A percentile compares a stretch with the other conserved stretches of the same genome.
These are phyloP conservation scores for Centroberyx gerrardi DNA, from an alignment of 2,797 vertebrate genomes.

Conservation along the genomic window DNA sequence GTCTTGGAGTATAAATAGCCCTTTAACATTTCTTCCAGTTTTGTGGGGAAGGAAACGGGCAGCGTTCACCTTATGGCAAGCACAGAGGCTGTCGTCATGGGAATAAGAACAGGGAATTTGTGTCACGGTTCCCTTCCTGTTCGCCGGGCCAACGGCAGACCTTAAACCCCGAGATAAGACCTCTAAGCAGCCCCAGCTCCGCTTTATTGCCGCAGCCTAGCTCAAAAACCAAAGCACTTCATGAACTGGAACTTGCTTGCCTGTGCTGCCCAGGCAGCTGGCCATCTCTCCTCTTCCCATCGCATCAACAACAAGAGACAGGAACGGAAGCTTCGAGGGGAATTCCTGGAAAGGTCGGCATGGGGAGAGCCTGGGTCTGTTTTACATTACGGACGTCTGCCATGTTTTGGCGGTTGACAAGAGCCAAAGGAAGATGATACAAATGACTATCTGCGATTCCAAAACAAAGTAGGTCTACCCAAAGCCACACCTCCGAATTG, in stretches of 20 bases:
- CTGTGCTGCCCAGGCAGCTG: slow-evolving; percentile 54
- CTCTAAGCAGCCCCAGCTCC: slow-evolving; percentile 48
- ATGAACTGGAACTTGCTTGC: slow-evolving; percentile 45
- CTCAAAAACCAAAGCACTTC: slow-evolving; percentile 63
- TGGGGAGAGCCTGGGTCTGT: slow-evolving; percentile 46
- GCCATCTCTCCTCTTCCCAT: slow-evolving; percentile 57
- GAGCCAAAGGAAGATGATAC: slow-evolving; percentile 57
- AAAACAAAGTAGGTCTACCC: slow-evolving; percentile 60
- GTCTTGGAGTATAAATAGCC: slow-evolving; percentile 68
- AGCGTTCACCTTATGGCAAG: slow-evolving; percentile 73
- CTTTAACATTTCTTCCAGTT: slow-evolving; percentile 68
- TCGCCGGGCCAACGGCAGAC: slow-evolving; percentile 45
- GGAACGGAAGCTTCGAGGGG: slow-evolving; percentile 56
- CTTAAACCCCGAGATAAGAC: slow-evolving; percentile 76
- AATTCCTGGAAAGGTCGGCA: slow-evolving; percentile 60
- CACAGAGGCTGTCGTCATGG: slow-evolving; percentile 77
- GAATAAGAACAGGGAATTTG: slow-evolving; percentile 74
- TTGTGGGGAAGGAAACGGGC: slow-evolving; percentile 76
- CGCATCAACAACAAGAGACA: slow-evolving; percentile 62
- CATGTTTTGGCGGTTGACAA: slow-evolving; percentile 52
- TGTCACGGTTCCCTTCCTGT: slow-evolving; percentile 80
- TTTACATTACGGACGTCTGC: slow-evolving; percentile 60
- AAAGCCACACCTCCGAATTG: slow-evolving; percentile 51
- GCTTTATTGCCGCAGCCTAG: slow-evolving; percentile 57
- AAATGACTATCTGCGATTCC: slow-evolving; percentile 57